Percentiles rank a stretch among this genome's conserved stretches.
Evolutionary conservation across 2,888 invertebrate genomes (phyloP).

Genomic region (Harpalus rubripes): DNA sequence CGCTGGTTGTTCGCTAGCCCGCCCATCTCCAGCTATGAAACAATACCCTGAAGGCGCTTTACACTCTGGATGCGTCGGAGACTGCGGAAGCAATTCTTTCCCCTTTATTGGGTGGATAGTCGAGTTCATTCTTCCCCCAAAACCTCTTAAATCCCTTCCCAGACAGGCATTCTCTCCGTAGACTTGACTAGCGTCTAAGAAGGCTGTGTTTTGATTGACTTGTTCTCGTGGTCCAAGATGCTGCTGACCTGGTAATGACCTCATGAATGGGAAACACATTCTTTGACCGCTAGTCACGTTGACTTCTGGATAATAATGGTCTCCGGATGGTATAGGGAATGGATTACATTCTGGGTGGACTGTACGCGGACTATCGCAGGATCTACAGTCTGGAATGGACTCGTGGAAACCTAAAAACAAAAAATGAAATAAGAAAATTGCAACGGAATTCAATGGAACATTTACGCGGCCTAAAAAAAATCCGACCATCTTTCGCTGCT

Average conservation of each 20-base stretch:
- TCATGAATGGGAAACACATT: conserved; percentile 96
- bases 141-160: conserved; percentile 86
- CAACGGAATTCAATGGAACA: no score
- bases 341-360: conserved; percentile 97
- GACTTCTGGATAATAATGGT: conserved; percentile 93
- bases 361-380: conserved; percentile 91
- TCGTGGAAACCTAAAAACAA: conserved; percentile 85
- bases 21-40: conserved; percentile 93
- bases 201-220: conserved; percentile 95
- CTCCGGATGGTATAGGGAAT: conserved; percentile 92
- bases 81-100: conserved; percentile 89
- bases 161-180: conserved; percentile 91
- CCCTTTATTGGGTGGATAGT: conserved; percentile 87
- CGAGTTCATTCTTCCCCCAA: conserved; percentile 87
- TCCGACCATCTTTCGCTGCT: no score
- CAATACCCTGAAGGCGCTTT: conserved; percentile 91
- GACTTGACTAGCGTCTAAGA: conserved; percentile 88
- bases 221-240: conserved; percentile 93
- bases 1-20: conserved; percentile 95
- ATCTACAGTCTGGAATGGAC: conserved; percentile 92
- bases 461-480: no score
- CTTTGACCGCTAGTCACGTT: conserved; percentile 91
- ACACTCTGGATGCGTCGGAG: conserved; percentile 90
- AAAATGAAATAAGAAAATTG: no score
- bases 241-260: conserved; percentile 94